phyloP scores from a whole-genome alignment of 2,113 vertebrate species.

The Xenopus tropicalis region UCB_Xtro_10.0 CM004444.2:117680501-117681000 shows the following conservation, averaged over 20 bases:
- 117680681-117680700: slow-evolving; percentile 4
- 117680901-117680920: neutral
- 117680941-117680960: slow-evolving; percentile 73
- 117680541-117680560: neutral
- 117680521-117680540: neutral
- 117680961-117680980: slow-evolving; percentile 63
- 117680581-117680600: neutral
- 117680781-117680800: slow-evolving; percentile 15
- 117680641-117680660: neutral
- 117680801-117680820: slow-evolving; percentile 17
- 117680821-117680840: slow-evolving; percentile 50
- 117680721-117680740: slow-evolving; percentile 22
- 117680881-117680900: neutral
- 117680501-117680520: neutral
- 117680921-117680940: slow-evolving; percentile 36
- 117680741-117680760: slow-evolving; percentile 16
- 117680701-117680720: slow-evolving; percentile 5
- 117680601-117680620: neutral
- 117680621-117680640: neutral
- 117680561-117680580: neutral
- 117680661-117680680: neutral
- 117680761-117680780: slow-evolving; percentile 28
- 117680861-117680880: neutral
- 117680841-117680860: neutral
- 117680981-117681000: slow-evolving; percentile 69